A percentile compares a stretch with the other conserved stretches of the same genome.
Evolutionary conservation across 2,888 invertebrate genomes (phyloP).

Genomic region (Erebia epiphron): DNA sequence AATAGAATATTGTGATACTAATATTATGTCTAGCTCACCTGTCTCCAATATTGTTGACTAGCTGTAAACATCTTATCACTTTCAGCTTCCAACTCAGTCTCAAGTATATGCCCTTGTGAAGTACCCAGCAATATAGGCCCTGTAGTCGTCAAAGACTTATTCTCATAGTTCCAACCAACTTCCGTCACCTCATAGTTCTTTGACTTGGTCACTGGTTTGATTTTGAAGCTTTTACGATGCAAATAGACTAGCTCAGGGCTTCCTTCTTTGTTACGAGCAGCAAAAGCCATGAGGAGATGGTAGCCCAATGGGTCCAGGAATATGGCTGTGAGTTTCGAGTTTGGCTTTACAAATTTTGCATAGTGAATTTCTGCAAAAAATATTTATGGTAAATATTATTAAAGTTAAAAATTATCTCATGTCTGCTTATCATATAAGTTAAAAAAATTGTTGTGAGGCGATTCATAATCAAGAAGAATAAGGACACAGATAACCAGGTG

Average conservation of each 20-base stretch:
- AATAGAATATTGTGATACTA: too few relatives aligned
- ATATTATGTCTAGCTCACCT: constrained; percentile 79
- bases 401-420: too few relatives aligned
- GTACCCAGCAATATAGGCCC: constrained; percentile 95
- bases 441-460: not conserved
- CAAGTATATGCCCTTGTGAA: constrained; percentile 94
- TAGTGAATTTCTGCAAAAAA: constrained; percentile 87
- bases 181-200: constrained; percentile 93
- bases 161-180: constrained; percentile 93
- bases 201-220: constrained; percentile 85
- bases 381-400: too few relatives aligned
- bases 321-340: constrained; percentile 85
- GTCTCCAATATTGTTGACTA: constrained; percentile 91
- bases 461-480: not conserved
- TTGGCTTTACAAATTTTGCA: constrained; percentile 84
- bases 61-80: constrained; percentile 92
- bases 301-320: constrained; percentile 94
- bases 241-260: constrained; percentile 91
- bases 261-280: constrained; percentile 82
- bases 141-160: constrained; percentile 87
- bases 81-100: constrained; percentile 92
- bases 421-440: too few relatives aligned
- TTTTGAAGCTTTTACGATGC: constrained; percentile 88
- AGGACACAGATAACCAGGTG: too few relatives aligned
- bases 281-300: constrained; percentile 91